Percentiles rank a stretch among this genome's conserved stretches.
Evolutionary conservation across 2,797 vertebrate genomes (phyloP).

Genomic region (Fundulus diaphanus): DNA sequence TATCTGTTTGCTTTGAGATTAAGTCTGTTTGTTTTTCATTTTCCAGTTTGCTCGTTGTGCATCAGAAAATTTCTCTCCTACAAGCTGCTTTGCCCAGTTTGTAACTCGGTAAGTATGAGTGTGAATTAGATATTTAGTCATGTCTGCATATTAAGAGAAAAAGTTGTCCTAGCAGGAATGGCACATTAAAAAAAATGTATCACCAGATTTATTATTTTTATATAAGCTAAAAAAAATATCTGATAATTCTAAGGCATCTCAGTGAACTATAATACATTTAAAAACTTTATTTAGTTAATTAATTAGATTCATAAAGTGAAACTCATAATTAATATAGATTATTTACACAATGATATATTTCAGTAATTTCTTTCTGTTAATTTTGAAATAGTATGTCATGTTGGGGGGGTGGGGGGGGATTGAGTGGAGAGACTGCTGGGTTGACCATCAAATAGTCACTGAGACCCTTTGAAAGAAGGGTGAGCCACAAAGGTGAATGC

Average conservation of each 20-base stretch:
- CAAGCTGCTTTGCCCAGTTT: slow-evolving; percentile 92
- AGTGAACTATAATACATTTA: neutral
- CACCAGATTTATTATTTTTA: too few relatives aligned
- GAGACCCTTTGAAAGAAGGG: neutral
- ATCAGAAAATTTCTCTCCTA: slow-evolving; percentile 93
- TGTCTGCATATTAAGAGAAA: neutral
- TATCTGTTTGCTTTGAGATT: neutral
- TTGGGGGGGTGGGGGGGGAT: too few relatives aligned
- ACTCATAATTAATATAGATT: neutral
- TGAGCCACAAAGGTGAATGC: neutral
- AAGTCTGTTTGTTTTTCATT: slow-evolving; percentile 32
- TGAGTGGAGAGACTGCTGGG: neutral
- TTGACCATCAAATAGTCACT: neutral
- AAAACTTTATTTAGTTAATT: neutral
- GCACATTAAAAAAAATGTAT: too few relatives aligned
- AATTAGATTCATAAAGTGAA: neutral
- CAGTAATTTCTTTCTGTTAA: neutral
- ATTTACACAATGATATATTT: neutral
- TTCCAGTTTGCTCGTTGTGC: slow-evolving; percentile 94
- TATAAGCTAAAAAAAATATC: too few relatives aligned
- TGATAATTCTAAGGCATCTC: neutral
- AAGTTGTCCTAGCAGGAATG: neutral
- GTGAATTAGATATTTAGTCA: slow-evolving; percentile 6
- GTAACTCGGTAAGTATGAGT: slow-evolving; percentile 87
- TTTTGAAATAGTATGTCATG: neutral